These are phyloP conservation scores for Pocillopora meandrina DNA, from an alignment of 92 coral and sea anemone species.

Conservation along the genomic window DNA sequence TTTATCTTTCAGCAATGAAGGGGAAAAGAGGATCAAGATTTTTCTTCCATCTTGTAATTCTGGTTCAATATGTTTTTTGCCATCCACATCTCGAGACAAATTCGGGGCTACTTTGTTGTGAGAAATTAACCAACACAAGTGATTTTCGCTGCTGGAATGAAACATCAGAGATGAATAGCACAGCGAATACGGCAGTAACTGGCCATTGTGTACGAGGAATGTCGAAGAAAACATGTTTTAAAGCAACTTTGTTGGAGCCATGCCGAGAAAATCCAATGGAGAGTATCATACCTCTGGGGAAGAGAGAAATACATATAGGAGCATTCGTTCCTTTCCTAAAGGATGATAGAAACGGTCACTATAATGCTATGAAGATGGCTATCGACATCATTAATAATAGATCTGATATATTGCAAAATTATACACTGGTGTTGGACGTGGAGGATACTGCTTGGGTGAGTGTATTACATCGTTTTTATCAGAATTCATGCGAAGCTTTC, in stretches of 20 bases:
- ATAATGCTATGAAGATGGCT: slow-evolving; percentile 66
- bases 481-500: no score
- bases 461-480: neutral
- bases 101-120: slow-evolving; percentile 23
- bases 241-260: neutral
- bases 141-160: slow-evolving; percentile 44
- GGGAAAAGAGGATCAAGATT: neutral
- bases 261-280: neutral
- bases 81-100: neutral
- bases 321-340: slow-evolving; percentile 61
- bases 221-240: slow-evolving; percentile 6
- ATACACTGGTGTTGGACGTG: slow-evolving; percentile 65
- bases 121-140: slow-evolving; percentile 11
- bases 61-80: slow-evolving; percentile 12
- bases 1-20: slow-evolving; percentile 31
- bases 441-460: slow-evolving; percentile 76
- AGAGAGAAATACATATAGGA: slow-evolving; percentile 64
- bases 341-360: slow-evolving; percentile 48
- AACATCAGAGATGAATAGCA: neutral
- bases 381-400: slow-evolving; percentile 74
- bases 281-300: neutral
- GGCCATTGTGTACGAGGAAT: neutral
- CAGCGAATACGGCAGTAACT: neutral
- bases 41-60: neutral
- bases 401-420: slow-evolving; percentile 62